phyloP scores from a whole-genome alignment of 2,797 vertebrate genomes.

The Avahi laniger region DNA sequence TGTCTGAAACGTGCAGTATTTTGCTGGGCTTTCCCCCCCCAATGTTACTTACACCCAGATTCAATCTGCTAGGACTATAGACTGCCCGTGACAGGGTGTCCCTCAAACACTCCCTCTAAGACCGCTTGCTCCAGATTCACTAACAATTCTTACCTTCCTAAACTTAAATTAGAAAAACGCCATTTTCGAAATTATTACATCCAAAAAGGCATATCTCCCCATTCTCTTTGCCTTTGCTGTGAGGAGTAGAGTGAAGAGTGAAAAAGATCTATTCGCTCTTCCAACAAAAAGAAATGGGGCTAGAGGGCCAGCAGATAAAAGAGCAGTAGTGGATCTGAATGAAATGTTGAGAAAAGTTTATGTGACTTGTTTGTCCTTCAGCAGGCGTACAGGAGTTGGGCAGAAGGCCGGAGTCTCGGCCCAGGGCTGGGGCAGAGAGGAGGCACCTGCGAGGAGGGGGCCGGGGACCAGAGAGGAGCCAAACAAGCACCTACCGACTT shows the following conservation, averaged over 20 bases:
- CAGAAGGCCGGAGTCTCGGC: slow-evolving; percentile 9
- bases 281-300: slow-evolving; percentile 69
- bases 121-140: slow-evolving; percentile 77
- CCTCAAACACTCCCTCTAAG: slow-evolving; percentile 63
- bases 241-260: neutral
- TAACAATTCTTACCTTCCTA: slow-evolving; percentile 78
- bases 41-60: slow-evolving; percentile 63
- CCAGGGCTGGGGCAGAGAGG: neutral
- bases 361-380: slow-evolving; percentile 53
- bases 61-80: slow-evolving; percentile 40
- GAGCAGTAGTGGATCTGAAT: slow-evolving; percentile 30
- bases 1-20: slow-evolving; percentile 47
- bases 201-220: neutral
- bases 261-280: slow-evolving; percentile 32
- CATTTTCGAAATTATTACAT: slow-evolving; percentile 47
- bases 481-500: slow-evolving; percentile 94
- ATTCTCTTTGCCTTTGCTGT: neutral
- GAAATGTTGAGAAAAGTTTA: slow-evolving; percentile 70
- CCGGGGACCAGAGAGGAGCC: neutral
- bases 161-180: slow-evolving; percentile 78
- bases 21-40: neutral
- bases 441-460: slow-evolving; percentile 53
- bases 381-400: slow-evolving; percentile 39
- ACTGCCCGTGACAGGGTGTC: slow-evolving; percentile 63
- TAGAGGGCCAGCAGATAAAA: neutral